Conservation (phyloP, 2,888 invertebrate genomes). For the Spilosoma lubricipeda region DNA sequence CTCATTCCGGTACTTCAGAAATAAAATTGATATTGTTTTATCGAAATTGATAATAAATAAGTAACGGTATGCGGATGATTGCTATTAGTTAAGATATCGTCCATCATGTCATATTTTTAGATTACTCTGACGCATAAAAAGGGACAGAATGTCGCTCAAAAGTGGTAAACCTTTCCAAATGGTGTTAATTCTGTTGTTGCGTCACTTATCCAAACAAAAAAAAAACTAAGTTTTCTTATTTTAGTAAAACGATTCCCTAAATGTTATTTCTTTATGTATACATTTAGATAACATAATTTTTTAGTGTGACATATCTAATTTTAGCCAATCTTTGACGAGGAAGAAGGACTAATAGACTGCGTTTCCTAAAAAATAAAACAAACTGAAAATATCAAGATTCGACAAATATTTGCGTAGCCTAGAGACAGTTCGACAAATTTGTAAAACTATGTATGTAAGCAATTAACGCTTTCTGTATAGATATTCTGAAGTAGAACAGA, state of each 20-base stretch:
- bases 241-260: too few species aligned
- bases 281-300: too few species aligned
- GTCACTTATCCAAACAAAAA: too few species aligned
- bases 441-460: background rate
- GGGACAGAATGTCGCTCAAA: background rate
- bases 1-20: conserved; percentile 28
- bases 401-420: background rate
- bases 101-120: background rate
- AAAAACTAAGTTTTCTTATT: too few species aligned
- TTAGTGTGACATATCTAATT: too few species aligned
- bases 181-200: too few species aligned
- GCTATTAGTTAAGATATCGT: background rate
- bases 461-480: background rate
- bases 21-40: conserved; percentile 23
- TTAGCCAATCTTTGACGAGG: too few species aligned
- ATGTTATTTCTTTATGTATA: too few species aligned
- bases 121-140: background rate
- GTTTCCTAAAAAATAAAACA: background rate
- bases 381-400: background rate
- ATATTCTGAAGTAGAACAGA: background rate
- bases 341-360: too few species aligned
- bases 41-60: conserved; percentile 12
- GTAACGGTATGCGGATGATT: conserved; percentile 2
- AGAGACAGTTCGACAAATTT: background rate
- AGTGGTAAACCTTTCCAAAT: background rate